Evolutionary conservation across 2,888 invertebrate genomes (phyloP), one percentile per base, ranked within the genome.

Genomic region (Phoronis australis): DNA sequence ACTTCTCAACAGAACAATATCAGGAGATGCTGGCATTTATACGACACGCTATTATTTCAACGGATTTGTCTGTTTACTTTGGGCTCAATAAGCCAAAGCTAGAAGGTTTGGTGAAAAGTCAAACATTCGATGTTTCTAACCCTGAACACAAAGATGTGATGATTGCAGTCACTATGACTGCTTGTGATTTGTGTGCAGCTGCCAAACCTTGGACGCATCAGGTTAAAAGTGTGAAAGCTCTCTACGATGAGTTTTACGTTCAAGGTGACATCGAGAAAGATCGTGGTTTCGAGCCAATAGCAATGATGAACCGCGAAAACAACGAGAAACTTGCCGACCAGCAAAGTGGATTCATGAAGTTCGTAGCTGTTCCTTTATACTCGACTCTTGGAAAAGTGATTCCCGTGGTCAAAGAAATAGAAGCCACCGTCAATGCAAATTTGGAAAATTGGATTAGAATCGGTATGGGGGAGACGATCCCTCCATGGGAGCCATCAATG

Each of bases 191-290:
- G 20, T 57, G 61, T 47, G 64, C 62, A n/a, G 55, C 60, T n/a
- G 45, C 58, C 21, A 68, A 68, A 54, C 60, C 65, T 0, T 66
- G 64, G 66, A 43, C 50, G 4, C 51, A 57, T 3, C 65, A 66
- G 51, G 26, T 46, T 21, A 26, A 42, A 23, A 61, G 59, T 1
- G 60, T 61, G 4, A 49, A 50, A 3, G 23, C 43, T 18, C 48
- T 69, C 22, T 67, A 65, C 51, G 63, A 66, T 23, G 69, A 69
- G 45, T 68, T 68, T 43, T 68, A 66, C 45, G 48, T 47, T 23
- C 68, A 61, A 59, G 61, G n/a, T n/a, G n/a, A n/a, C n/a, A n/a
- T n/a, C n/a, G n/a, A n/a, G n/a, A n/a, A n/a, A n/a, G n/a, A n/a
- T n/a, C n/a, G n/a, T n/a, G n/a, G n/a, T n/a, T n/a, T n/a, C n/a